Base-by-base conservation (phyloP, 1,140 invertebrate genomes). In the Atta texana region DNA sequence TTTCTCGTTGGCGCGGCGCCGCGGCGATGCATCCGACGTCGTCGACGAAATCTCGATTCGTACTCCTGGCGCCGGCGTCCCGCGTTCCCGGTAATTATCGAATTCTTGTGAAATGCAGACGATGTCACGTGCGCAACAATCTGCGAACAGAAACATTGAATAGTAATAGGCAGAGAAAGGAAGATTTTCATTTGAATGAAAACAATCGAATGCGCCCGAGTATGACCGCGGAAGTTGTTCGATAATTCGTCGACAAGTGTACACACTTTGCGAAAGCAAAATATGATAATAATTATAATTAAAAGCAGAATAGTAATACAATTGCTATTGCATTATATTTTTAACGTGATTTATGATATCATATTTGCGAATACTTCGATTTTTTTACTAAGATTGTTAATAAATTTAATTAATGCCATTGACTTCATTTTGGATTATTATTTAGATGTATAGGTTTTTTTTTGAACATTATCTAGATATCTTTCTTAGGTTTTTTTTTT, bases 1-100 rank as follows among this genome's bases (percentile, higher is more conserved):
- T 44, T 24, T 72, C 18, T 55, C 14, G 44, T 28, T 53, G 21
- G 0, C 10, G 18, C 57, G 18, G 24, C 18, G 24, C 3, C 39
- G 39, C 39, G 39, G 39, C 31, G 18, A 1, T 18, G 14, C 44
- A 16, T 51, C n/a, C 6, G 18, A 51, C 69, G 28, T 53, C 24
- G 39, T 51, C 84, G 86, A 68, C 64, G 64, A 84, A 82, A 90
- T 88, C 82, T 82, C 71, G 61, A 61, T 31, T 90, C 78, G 61
- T 76, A 90, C 86, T 87, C 75, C 69, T 88, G 80, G 10, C 21
- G n/a, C 12, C 61, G 28, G 16, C 34, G 49, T 49, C 69, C 55
- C 53, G 18, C 64, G 57, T 53, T 86, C 34, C 64, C 61, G 69
- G 6, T 75, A 75, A 84, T 84, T 84, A 84, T 69, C 14, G 68